phyloP scores from a whole-genome alignment of 2,888 invertebrate genomes.

The Eilema sororculum region DNA sequence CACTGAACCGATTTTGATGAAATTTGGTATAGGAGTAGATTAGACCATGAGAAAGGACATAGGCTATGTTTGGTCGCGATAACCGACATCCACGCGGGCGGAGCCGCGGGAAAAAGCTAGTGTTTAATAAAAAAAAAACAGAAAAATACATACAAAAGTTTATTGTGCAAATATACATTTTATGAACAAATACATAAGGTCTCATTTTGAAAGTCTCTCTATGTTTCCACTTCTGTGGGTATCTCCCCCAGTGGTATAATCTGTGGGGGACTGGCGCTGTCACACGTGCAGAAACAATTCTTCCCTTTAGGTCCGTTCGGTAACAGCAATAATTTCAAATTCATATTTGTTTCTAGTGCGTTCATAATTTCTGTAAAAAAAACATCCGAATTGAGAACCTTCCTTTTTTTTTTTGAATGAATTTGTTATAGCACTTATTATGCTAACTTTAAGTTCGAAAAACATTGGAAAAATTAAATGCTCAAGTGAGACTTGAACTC shows the following conservation, averaged over 20 bases:
- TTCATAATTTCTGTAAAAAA: conserved; percentile 62
- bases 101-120: too few relatives aligned
- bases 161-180: conserved; percentile 20
- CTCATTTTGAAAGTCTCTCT: background rate
- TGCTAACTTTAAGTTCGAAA: too few relatives aligned
- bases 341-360: conserved; percentile 62
- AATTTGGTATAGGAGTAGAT: too few relatives aligned
- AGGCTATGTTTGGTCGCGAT: too few relatives aligned
- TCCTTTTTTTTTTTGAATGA: too few relatives aligned
- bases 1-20: too few relatives aligned
- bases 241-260: conserved; percentile 54
- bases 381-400: too few relatives aligned
- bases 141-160: conserved; percentile 25
- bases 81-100: too few relatives aligned
- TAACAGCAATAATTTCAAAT: conserved; percentile 62
- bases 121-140: background rate
- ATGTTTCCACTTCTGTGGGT: conserved; percentile 29
- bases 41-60: too few relatives aligned
- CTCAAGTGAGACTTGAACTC: too few relatives aligned
- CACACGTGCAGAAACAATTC: conserved; percentile 71
- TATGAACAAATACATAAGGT: background rate
- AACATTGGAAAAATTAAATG: too few relatives aligned
- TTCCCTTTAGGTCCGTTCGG: conserved; percentile 61
- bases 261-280: conserved; percentile 54
- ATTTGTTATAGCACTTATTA: too few relatives aligned